phyloP scores from a whole-genome alignment of 2,113 vertebrate genomes.

The Thalassoma bifasciatum region DNA sequence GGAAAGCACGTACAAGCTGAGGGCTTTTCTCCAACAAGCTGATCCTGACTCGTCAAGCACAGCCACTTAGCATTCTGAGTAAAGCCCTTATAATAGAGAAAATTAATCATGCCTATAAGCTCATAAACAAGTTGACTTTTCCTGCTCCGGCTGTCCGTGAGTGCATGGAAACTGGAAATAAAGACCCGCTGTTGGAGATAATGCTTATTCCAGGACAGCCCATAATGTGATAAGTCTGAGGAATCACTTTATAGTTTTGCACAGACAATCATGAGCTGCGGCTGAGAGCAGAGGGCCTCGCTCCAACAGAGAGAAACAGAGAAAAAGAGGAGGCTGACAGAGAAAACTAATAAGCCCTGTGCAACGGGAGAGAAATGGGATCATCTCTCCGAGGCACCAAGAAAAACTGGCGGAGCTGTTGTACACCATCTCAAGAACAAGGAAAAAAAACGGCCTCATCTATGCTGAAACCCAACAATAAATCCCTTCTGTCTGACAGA shows the following conservation, averaged over 20 bases:
- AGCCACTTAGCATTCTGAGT: constrained; percentile 57
- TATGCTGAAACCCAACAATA: constrained; percentile 58
- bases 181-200: constrained; percentile 64
- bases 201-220: constrained; percentile 62
- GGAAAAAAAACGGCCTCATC: constrained; percentile 28
- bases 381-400: constrained; percentile 64
- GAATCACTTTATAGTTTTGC: constrained; percentile 63
- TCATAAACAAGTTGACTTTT: constrained; percentile 64
- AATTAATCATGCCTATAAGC: constrained; percentile 57
- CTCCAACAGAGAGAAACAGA: constrained; percentile 61
- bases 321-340: constrained; percentile 34
- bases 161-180: constrained; percentile 41
- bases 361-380: constrained; percentile 60
- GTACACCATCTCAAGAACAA: constrained; percentile 62
- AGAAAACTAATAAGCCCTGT: constrained; percentile 69
- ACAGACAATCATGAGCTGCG: constrained; percentile 63
- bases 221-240: constrained; percentile 69
- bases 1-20: constrained; percentile 1
- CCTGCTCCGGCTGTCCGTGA: constrained; percentile 23
- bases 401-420: constrained; percentile 67
- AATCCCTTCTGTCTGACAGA: constrained; percentile 67
- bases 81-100: constrained; percentile 54
- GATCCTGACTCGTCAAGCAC: constrained; percentile 47
- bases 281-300: constrained; percentile 53
- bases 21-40: constrained; percentile 39